Conservation (phyloP, 2,113 vertebrate species). For the Triplophysa rosa region DNA sequence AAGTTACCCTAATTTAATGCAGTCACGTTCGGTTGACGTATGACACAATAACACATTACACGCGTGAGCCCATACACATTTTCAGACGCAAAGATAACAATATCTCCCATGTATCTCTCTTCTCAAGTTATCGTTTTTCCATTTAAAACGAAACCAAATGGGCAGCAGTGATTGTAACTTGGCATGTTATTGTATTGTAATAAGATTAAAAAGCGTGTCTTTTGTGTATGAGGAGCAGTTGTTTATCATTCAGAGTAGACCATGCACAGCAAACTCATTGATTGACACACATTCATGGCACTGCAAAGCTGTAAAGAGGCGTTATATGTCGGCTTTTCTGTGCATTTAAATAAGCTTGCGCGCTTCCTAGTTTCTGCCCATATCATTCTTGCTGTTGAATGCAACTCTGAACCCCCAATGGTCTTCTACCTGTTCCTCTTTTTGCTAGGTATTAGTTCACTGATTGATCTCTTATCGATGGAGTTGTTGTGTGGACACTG, state of each 20-base stretch:
- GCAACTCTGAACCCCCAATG: neutral
- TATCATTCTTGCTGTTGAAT: neutral
- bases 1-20: constrained; percentile 24
- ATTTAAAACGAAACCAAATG: neutral
- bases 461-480: neutral
- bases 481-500: neutral
- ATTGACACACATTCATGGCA: constrained; percentile 51
- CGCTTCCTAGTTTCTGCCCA: neutral
- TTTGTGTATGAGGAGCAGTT: constrained; percentile 40
- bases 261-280: constrained; percentile 47
- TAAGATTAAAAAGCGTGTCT: constrained; percentile 38
- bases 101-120: neutral
- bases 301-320: constrained; percentile 26
- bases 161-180: constrained; percentile 19
- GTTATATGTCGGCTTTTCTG: constrained; percentile 38
- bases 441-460: neutral
- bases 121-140: neutral
- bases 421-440: neutral
- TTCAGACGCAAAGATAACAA: neutral
- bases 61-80: neutral
- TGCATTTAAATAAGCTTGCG: constrained; percentile 37
- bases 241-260: constrained; percentile 33
- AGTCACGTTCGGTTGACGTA: constrained; percentile 47
- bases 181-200: constrained; percentile 26
- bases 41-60: constrained; percentile 1